Conservation (phyloP, 2,888 invertebrate genomes). For the Ennomos quercinarius region DNA sequence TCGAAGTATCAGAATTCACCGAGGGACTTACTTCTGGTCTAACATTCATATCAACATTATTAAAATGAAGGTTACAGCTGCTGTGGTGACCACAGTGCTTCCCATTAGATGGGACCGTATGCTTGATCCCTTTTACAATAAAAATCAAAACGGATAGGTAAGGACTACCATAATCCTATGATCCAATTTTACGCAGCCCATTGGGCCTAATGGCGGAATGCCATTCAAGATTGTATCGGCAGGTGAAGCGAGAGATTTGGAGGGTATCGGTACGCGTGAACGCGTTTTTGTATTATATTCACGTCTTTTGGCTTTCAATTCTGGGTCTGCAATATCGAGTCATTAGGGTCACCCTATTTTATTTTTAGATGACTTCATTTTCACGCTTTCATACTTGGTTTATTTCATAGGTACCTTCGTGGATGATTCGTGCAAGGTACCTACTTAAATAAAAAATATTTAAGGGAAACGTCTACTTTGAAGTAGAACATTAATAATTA, state of each 20-base stretch:
- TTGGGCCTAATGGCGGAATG: neutral
- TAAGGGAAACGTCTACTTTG: neutral
- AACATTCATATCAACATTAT: no score
- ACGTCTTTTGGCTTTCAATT: constrained; percentile 7
- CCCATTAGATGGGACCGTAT: no score
- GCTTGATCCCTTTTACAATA: no score
- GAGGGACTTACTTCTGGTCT: no score
- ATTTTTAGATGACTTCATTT: constrained; percentile 7
- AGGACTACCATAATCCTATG: no score
- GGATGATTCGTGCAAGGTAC: no score
- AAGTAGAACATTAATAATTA: no score
- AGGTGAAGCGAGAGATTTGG: neutral
- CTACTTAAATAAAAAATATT: constrained; percentile 4
- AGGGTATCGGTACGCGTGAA: constrained; percentile 1
- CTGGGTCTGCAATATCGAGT: constrained; percentile 1
- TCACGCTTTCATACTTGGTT: neutral
- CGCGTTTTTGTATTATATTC: neutral
- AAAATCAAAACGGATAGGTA: no score
- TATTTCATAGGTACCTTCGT: neutral
- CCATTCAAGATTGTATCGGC: constrained; percentile 2
- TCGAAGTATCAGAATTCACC: no score
- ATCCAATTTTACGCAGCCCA: no score
- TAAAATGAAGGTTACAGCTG: no score
- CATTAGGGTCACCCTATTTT: constrained; percentile 10
- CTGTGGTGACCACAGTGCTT: no score